Evolutionary conservation across 2,113 vertebrate genomes (phyloP), one percentile per base, ranked within the genome.

Genomic region (Odobenus rosmarus): DNA sequence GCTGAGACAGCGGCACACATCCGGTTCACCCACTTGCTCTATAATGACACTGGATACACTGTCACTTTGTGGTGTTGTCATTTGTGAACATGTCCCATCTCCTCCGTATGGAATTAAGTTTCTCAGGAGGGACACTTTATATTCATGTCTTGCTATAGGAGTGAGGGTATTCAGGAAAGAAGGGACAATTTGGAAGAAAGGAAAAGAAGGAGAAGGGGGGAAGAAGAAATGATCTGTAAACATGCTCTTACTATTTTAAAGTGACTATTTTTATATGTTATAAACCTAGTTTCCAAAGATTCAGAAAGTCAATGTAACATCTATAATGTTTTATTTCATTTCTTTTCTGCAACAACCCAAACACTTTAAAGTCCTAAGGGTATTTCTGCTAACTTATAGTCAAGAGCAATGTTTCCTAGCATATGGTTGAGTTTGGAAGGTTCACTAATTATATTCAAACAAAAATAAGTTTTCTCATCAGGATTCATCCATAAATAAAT

Each of bases 381-480:
- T 5, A 93, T 79, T 94, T 81, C 91, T 93, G 46, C 15, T 96
- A 92, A 84, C 13, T 82, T 91, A 80, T 16, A 81, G 3, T 42
- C 88, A 97, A 90, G 26, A 90, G 46, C 53, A 95, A 53, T 82
- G 55, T 89, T 89, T 82, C 64, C 79, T 86, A 83, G 72, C 49
- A 49, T 26, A 76, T 13, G 7, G 71, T 21, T 93, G 74, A 24
- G 26, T 96, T 97, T 95, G 67, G 90, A 96, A 95, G 13, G 12
- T 57, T 64, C 64, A 76, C 36, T 91, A 76, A 86, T 90, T 88
- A 91, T 46, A 94, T 46, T 88, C 64, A 92, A 96, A 97, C 51
- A 88, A 91, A 97, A 96, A 87, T 92, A 90, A 69, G 31, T 74
- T 88, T 93, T 55, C 89, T 84, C 93, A 95, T 64, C 74, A 87